Evolutionary conservation across 2,888 invertebrate genomes (phyloP), one percentile per base, ranked within the genome.

Genomic region (Cephus runcator): DNA sequence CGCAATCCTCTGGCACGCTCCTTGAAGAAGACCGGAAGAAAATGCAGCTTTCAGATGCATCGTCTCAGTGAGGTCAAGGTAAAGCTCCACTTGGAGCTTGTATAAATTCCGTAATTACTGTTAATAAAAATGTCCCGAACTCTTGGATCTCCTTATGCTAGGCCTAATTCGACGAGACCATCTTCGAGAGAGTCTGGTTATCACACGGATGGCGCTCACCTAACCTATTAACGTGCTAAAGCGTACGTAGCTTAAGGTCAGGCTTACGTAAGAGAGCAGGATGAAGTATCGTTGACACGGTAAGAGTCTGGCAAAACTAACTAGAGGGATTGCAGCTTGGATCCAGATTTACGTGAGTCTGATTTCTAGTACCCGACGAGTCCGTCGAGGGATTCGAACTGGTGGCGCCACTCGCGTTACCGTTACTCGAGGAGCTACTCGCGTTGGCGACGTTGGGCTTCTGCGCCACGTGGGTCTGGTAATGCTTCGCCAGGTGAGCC

Each of bases 381-480:
- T 86, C 83, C 68, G 83, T 81, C 30, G 81, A 76, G n/a, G 86
- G 83, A 11, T 85, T 86, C n/a, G 85, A 82, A 33, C 84, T 87
- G 30, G 82, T 81, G 56, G 84, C 83, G n/a, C 76, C 69, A 74
- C 69, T 79, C 36, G 77, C 40, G 36, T 34, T 76, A 9, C 69
- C 69, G 33, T 88, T 89, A 69, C 88, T 92, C 75, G 94, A 91
- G 11, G 81, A 76, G 80, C 89, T 93, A 76, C 95, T 95, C 85
- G 95, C 95, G 78, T 94, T 94, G 6, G 94, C 94, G 33, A 94
- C 95, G 87, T 94, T 95, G 0, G 89, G 88, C 91, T 97, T 96
- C 92, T 97, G 97, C 75, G 97, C 96, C 89, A 97, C 96, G 92
- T 98, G 98, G 81, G 97, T 98, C 93, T 97, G 97, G 90, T 97